A percentile compares a stretch with the other conserved stretches of the same genome.
Evolutionary conservation across 2,888 invertebrate species (phyloP).

Genomic region (Philhelius pedissequus): DNA sequence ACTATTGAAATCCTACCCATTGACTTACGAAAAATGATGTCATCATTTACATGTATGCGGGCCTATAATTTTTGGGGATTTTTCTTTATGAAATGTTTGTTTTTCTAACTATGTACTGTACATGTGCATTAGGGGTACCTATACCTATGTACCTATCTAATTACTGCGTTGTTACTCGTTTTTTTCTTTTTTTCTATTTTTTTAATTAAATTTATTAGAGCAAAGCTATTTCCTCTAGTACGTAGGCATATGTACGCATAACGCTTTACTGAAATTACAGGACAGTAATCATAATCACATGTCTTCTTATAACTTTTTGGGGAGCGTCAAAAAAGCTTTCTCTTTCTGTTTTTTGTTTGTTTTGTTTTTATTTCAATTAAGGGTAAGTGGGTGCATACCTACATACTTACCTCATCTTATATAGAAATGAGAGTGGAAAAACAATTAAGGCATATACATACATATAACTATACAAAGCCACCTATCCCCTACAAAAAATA

Average conservation of each 20-base stretch:
- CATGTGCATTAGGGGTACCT: not conserved
- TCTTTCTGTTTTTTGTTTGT: not conserved
- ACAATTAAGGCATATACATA: not conserved
- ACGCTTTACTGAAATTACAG: not conserved
- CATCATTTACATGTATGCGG: not conserved
- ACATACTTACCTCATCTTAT: conserved; percentile 19
- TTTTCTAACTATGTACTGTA: not conserved
- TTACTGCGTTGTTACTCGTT: conserved; percentile 30
- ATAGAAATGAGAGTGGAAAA: not conserved
- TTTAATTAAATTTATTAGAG: conserved; percentile 55
- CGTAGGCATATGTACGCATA: not conserved
- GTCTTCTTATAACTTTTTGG: not conserved
- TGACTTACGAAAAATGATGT: not conserved
- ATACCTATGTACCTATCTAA: not conserved
- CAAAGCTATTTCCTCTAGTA: not conserved
- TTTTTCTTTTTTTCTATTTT: not conserved
- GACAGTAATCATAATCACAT: not conserved
- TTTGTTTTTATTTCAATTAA: conserved; percentile 27
- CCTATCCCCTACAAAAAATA: not conserved
- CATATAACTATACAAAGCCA: too few relatives aligned
- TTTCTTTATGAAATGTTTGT: not conserved
- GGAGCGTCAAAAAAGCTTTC: conserved; percentile 24
- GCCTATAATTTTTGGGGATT: not conserved
- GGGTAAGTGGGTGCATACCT: too few relatives aligned
- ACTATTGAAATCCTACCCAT: too few relatives aligned